A percentile compares a stretch with the other conserved stretches of the same genome.
Evolutionary conservation across 1,140 invertebrate genomes (phyloP).

Genomic region (Drosophila tani): DNA sequence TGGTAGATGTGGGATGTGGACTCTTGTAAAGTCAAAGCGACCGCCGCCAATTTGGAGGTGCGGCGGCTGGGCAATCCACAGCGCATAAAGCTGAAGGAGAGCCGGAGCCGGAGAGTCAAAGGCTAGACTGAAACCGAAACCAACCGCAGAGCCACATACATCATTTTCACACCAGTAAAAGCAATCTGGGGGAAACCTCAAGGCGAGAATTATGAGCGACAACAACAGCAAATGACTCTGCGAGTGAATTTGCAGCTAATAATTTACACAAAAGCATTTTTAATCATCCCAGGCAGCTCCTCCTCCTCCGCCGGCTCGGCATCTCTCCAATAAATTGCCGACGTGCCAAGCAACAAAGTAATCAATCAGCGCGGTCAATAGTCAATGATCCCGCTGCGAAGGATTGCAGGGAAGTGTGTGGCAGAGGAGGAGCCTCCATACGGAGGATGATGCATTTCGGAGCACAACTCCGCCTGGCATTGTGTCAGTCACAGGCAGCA

Average conservation of each 20-base stretch:
- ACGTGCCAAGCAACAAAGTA: constrained; percentile 76
- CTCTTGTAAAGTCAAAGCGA: constrained; percentile 59
- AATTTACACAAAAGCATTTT: constrained; percentile 83
- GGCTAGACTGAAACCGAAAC: constrained; percentile 54
- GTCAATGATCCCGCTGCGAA: constrained; percentile 63
- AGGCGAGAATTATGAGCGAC: constrained; percentile 79
- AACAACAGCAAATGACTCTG: constrained; percentile 76
- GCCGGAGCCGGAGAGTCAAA: constrained; percentile 15
- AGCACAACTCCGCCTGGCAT: constrained; percentile 52
- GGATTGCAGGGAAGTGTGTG: constrained; percentile 12
- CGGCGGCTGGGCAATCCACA: constrained; percentile 27
- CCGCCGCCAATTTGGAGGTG: constrained; percentile 63
- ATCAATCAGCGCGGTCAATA: constrained; percentile 76
- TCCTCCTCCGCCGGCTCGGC: constrained; percentile 3
- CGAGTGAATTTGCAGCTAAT: constrained; percentile 78
- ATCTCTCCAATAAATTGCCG: constrained; percentile 68
- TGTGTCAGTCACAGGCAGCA: constrained; percentile 56
- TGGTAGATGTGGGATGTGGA: constrained; percentile 7
- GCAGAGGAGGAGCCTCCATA: background rate
- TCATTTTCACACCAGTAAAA: constrained; percentile 79
- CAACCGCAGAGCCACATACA: constrained; percentile 80
- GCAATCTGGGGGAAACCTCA: constrained; percentile 76
- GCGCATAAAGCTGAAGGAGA: constrained; percentile 8
- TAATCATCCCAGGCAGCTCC: constrained; percentile 64
- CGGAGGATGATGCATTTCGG: constrained; percentile 40